These are phyloP conservation scores for Herpailurus yagouaroundi DNA, from an alignment of 2,113 vertebrate species.

Conservation along the genomic window DNA sequence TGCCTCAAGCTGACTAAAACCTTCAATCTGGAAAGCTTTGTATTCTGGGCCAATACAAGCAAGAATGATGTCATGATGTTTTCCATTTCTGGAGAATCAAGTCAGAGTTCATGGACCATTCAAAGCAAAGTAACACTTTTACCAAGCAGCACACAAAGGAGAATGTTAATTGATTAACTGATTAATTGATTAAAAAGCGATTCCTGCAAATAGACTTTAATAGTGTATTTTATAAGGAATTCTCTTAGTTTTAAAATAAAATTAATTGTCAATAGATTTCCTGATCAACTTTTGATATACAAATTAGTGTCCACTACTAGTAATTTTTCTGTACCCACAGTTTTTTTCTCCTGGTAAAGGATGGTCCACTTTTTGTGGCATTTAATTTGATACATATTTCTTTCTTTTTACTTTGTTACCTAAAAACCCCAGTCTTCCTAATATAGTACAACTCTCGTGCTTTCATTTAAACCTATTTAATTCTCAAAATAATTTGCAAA, in stretches of 20 bases:
- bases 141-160: background rate
- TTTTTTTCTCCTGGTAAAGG: background rate
- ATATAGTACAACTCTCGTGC: background rate
- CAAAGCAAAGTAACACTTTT: background rate
- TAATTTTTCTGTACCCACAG: background rate
- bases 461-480: conserved; percentile 15
- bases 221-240: background rate
- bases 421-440: background rate
- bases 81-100: background rate
- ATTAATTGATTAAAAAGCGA: background rate
- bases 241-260: conserved; percentile 38
- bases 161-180: background rate
- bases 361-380: background rate
- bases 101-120: background rate
- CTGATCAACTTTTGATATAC: background rate
- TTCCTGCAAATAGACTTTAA: background rate
- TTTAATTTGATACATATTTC: background rate
- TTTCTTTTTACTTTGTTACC: background rate
- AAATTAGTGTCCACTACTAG: background rate
- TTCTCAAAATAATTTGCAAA: conserved; percentile 18
- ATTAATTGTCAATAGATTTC: background rate
- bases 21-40: background rate
- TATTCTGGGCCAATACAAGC: background rate
- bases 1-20: background rate
- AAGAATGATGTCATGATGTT: background rate